phyloP scores from a whole-genome alignment of 2,888 invertebrate species.

The Gisinianus flammeolus region DNA sequence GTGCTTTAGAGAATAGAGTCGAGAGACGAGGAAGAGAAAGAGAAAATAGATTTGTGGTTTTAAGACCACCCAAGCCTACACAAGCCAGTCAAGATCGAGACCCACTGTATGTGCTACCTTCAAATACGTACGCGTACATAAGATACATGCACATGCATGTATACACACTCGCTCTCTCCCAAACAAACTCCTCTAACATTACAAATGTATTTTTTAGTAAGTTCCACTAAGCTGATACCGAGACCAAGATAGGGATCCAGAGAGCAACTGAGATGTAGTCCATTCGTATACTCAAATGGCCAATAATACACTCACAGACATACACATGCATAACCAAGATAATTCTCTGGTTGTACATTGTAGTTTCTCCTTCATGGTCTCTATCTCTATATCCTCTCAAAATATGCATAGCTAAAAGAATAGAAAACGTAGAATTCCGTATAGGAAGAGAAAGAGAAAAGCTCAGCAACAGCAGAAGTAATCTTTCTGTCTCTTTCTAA shows the following conservation, averaged over 20 bases:
- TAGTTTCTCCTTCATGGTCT: no score
- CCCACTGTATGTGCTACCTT: not conserved
- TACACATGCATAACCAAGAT: not conserved
- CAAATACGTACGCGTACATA: not conserved
- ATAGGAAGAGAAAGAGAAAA: not conserved
- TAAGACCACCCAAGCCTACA: constrained; percentile 36
- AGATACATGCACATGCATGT: not conserved
- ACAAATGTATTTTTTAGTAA: not conserved
- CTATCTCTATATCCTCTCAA: no score
- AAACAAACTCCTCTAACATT: not conserved
- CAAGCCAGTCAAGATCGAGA: not conserved
- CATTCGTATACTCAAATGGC: not conserved
- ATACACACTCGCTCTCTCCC: not conserved
- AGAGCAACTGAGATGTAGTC: constrained; percentile 24
- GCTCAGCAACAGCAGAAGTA: not conserved
- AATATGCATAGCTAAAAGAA: not conserved
- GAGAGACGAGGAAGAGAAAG: constrained; percentile 19
- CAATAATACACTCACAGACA: constrained; percentile 1
- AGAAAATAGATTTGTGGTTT: constrained; percentile 43
- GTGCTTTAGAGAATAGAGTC: constrained; percentile 17
- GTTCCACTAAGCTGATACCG: not conserved
- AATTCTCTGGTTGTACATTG: no score
- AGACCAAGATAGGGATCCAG: not conserved
- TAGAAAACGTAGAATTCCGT: not conserved
- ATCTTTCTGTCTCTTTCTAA: constrained; percentile 1